Conservation (phyloP, 2,113 vertebrate genomes). For the Rostratula benghalensis region DNA sequence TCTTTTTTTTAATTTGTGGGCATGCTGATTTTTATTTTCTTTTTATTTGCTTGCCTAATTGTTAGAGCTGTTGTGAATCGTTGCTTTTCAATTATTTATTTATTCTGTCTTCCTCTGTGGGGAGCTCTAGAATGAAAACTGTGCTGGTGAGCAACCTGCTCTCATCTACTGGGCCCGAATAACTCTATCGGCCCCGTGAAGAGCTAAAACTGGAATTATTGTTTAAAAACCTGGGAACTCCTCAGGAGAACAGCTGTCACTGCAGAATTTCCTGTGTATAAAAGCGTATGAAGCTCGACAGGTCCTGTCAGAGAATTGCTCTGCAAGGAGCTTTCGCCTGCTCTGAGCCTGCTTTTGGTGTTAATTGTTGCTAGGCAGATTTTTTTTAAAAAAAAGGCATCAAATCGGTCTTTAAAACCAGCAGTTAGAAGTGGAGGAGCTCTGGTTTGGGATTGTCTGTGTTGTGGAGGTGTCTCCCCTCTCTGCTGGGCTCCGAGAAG, state of each 20-base stretch:
- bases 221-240: not conserved
- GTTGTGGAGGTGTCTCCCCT: not conserved
- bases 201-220: not conserved
- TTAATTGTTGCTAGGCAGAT: not conserved
- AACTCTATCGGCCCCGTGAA: not conserved
- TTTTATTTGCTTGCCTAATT: slow-evolving; percentile 45
- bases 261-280: not conserved
- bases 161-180: slow-evolving; percentile 12
- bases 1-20: slow-evolving; percentile 39
- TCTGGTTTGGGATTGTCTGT: not conserved
- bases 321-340: not conserved
- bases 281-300: not conserved
- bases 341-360: not conserved
- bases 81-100: too few species aligned
- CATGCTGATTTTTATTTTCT: slow-evolving; percentile 37
- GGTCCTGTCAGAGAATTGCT: not conserved
- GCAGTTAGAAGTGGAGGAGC: not conserved
- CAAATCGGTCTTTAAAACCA: too few species aligned
- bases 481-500: not conserved
- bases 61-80: slow-evolving; percentile 53
- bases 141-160: slow-evolving; percentile 7
- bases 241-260: not conserved
- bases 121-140: slow-evolving; percentile 2
- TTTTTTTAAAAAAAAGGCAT: not conserved
- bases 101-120: not conserved